These are phyloP conservation scores for Callopanchax toddi DNA, from an alignment of 2,113 vertebrate species.

Conservation along the genomic window DNA sequence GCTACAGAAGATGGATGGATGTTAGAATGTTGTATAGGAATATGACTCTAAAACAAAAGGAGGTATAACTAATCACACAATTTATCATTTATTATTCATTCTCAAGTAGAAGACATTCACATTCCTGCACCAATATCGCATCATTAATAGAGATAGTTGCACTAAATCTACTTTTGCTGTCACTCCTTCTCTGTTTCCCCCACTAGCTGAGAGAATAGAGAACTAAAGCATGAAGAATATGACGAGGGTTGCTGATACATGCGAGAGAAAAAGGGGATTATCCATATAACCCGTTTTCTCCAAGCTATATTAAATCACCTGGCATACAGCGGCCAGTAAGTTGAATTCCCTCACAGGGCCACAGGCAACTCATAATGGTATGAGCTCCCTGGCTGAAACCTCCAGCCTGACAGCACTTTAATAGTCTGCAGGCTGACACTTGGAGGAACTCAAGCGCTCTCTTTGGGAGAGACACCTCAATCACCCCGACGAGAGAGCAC, in stretches of 20 bases:
- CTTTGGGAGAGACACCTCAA: slow-evolving; percentile 26
- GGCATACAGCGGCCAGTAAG: slow-evolving; percentile 39
- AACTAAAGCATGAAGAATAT: slow-evolving; percentile 31
- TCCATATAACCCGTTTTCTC: slow-evolving; percentile 44
- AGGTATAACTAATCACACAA: too few relatives aligned
- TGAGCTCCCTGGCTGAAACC: slow-evolving; percentile 49
- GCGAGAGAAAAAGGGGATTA: slow-evolving; percentile 43
- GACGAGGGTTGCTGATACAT: slow-evolving; percentile 24
- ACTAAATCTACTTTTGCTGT: slow-evolving; percentile 5
- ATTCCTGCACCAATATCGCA: neutral
- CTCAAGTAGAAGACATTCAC: neutral
- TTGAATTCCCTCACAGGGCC: slow-evolving; percentile 42
- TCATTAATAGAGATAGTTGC: neutral
- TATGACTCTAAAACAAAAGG: too few relatives aligned
- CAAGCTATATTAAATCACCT: slow-evolving; percentile 71
- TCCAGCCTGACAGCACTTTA: slow-evolving; percentile 53
- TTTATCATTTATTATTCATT: neutral
- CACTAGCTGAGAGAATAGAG: slow-evolving; percentile 7
- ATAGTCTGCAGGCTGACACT: slow-evolving; percentile 67
- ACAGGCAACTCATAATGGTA: slow-evolving; percentile 54
- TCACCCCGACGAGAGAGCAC: slow-evolving; percentile 20
- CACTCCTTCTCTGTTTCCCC: neutral
- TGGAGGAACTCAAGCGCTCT: slow-evolving; percentile 37
- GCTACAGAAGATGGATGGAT: too few relatives aligned
- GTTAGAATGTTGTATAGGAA: too few relatives aligned